Evolutionary conservation across 2,797 vertebrate species (phyloP), one percentile per base, ranked within the genome.

Genomic region (Platyrinchus mystaceus): DNA sequence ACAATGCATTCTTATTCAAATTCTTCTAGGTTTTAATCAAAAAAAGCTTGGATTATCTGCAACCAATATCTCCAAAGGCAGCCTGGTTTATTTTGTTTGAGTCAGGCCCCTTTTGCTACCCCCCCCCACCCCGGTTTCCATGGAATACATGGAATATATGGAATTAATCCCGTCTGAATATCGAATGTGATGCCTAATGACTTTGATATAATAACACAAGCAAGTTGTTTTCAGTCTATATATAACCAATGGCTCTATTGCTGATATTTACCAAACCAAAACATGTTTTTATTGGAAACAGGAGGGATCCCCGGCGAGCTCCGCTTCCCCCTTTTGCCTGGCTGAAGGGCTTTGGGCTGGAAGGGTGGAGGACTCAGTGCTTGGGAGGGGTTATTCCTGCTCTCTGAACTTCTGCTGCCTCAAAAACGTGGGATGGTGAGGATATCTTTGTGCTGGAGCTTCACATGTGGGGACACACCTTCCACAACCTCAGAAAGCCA

Each of bases 1-100:
- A 98, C 97, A 98, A 98, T 95, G 95, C 97, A 97, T 98, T 98
- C 97, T 97, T 97, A 97, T 97, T 98, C 96, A 97, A 96, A 98
- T 97, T 97, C 96, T 97, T 97, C 96, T 97, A 83, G 39, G 36
- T 96, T 95, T 96, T 98, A 98, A 98, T 97, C 90, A 97, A 96
- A 97, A 96, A 98, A 95, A 96, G 92, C 97, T 98, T 98, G 97
- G 63, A 97, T 97, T 98, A 97, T 98, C 98, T 98, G 97, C 96
- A 97, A 96, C 95, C 97, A 97, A 97, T 98, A 97, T 97, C 96
- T 93, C 88, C 34, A 27, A 96, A 97, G 97, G 89, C 95, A 97
- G 97, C 95, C 93, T 87, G 66, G 89, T 94, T 94, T 85, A 43
- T 94, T 96, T 94, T 69, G 78, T 96, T 96, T 89, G 80, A 96